Evolutionary conservation across 1,140 invertebrate genomes (phyloP), one percentile per base, ranked within the genome.

Genomic region (Zophobas morio): DNA sequence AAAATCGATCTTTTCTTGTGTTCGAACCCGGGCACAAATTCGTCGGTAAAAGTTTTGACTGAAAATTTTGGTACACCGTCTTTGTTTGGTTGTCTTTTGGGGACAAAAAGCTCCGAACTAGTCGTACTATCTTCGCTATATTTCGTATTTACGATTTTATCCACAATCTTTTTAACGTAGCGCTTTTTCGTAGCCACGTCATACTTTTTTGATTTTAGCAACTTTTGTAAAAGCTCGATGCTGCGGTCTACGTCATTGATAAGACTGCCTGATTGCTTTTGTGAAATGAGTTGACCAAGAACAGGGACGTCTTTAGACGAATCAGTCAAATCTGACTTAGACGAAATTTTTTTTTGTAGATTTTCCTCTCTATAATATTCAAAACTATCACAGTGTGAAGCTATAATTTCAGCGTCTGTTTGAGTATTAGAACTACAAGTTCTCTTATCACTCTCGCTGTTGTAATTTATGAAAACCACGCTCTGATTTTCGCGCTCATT

Each of bases 201-300:
- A 76, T 84, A 82, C 78, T 82, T 84, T 72, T 83, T 84, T 5
- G 81, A 82, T 76, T 81, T 84, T 34, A 84, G 36, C n/a, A 86
- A 75, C 76, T 80, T 82, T 70, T 83, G 79, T 35, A 86, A 73
- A 36, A 83, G 54, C 36, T 81, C 49, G 6, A 84, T 70, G 53
- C 80, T 81, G 72, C 75, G 77, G 6, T 82, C 79, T 46, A 84
- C 78, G 70, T 83, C 81, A 20, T 8, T 60, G 49, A 75, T 73
- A 37, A 76, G 53, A 49, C 37, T 74, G 6, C 73, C 42, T 33
- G 77, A 78, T 54, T 78, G 77, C 53, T 80, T 80, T 6, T 74
- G 42, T 6, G 73, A 51, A 35, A 76, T 78, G 40, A 77, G 54
- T 60, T 80, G 70, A 32, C 75, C 76, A 40, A 78, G 20, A 5